Conservation (phyloP, 2,888 invertebrate genomes). For the Epicampocera succincta region DNA sequence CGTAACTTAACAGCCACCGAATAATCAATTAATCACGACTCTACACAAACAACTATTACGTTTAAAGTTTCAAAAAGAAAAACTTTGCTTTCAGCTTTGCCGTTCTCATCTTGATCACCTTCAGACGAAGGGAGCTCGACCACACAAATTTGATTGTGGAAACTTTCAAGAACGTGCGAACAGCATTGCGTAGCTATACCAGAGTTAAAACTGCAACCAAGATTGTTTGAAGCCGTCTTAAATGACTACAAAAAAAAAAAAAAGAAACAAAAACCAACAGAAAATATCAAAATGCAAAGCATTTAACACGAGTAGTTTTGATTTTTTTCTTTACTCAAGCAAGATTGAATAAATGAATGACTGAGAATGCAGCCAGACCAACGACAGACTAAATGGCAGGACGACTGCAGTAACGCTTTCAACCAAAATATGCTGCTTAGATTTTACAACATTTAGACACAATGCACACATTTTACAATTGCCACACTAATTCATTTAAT, state of each 20-base stretch:
- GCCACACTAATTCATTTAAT: slow-evolving; percentile 34
- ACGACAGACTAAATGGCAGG: background rate
- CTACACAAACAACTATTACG: background rate
- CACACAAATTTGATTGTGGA: slow-evolving; percentile 17
- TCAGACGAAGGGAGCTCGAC: slow-evolving; percentile 10
- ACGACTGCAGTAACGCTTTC: slow-evolving; percentile 17
- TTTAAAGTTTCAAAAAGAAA: background rate
- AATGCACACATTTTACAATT: slow-evolving; percentile 12
- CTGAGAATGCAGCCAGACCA: slow-evolving; percentile 5
- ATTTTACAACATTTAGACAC: slow-evolving; percentile 10
- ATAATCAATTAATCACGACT: slow-evolving; percentile 22
- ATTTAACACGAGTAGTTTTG: slow-evolving; percentile 10
- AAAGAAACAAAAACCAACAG: too few species aligned
- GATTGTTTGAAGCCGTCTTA: slow-evolving; percentile 48
- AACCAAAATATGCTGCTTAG: slow-evolving; percentile 39
- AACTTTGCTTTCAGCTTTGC: background rate
- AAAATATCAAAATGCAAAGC: slow-evolving; percentile 40
- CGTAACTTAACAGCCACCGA: background rate
- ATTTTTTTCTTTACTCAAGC: slow-evolving; percentile 14
- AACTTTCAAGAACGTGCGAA: background rate
- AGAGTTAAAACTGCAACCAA: slow-evolving; percentile 11
- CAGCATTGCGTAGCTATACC: background rate
- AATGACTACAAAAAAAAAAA: slow-evolving; percentile 39
- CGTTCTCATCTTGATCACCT: slow-evolving; percentile 28
- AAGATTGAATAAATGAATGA: slow-evolving; percentile 29